Evolutionary conservation across 2,113 vertebrate species (phyloP), one percentile per base, ranked within the genome.

Genomic region (Lasiurus borealis): DNA sequence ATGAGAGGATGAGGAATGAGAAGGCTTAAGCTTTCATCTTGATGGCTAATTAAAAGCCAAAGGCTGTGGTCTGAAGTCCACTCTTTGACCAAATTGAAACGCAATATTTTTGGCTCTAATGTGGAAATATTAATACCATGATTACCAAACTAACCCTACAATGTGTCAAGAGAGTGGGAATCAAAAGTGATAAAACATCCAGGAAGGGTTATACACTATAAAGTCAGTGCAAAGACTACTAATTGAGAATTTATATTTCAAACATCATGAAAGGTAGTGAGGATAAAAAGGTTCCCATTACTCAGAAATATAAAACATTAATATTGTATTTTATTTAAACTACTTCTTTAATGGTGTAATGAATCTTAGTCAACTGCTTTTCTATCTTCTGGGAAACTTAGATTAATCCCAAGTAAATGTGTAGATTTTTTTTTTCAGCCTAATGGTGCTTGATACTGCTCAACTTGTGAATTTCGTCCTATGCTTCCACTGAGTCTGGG

Each of bases 401-500:
- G 4, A 64, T 92, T 71, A 68, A 31, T 86, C 36, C 5, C 21
- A 66, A 86, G 8, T 54, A 88, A 29, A 85, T 81, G 7, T 66
- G 27, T 69, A 5, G 14, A 50, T 73, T 95, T 81, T 44, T 94
- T 82, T 89, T 92, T 91, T 92, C 16, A 82, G 54, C 48, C 10
- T 88, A 50, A 21, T 50, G 34, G 7, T 69, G 25, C 40, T 89
- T 80, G 89, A 77, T 27, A 81, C 36, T 84, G 57, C 18, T 85
- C 25, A 82, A 46, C 3, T 83, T 91, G 64, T 57, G 3, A 88
- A 86, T 84, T 78, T 34, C 6, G 66, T 85, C 57, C 50, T 76
- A 31, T 82, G 13, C 8, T 4, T 27, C 14, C 40, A 84, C 3
- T 68, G 62, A 92, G 76, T 78, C 46, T 82, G 14, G 13, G 21